Conservation (phyloP, 2,113 vertebrate species). For the Gallinago undulata region DNA sequence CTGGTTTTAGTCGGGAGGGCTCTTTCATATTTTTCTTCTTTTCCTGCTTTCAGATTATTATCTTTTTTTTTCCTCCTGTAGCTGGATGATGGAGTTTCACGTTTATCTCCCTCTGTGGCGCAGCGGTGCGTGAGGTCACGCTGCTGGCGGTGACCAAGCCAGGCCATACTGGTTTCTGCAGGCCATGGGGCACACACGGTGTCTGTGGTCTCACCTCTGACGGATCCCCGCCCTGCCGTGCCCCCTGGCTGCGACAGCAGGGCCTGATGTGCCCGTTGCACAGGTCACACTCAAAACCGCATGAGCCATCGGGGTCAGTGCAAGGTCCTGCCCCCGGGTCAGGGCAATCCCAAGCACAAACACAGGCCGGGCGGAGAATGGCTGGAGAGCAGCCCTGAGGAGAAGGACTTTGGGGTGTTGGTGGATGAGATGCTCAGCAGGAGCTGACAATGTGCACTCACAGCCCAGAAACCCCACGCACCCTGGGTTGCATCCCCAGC, state of each 20-base stretch:
- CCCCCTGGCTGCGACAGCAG: background rate
- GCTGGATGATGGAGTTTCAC: background rate
- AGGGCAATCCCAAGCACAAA: background rate
- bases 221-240: background rate
- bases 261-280: background rate
- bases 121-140: accelerated
- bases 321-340: background rate
- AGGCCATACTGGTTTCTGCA: background rate
- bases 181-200: background rate
- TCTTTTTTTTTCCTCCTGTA: background rate
- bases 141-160: background rate
- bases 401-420: background rate
- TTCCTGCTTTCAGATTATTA: background rate
- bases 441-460: background rate
- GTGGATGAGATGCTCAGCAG: background rate
- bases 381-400: background rate
- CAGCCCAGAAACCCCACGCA: background rate
- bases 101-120: background rate
- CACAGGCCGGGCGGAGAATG: background rate
- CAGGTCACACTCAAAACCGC: background rate
- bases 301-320: background rate
- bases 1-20: background rate
- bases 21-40: background rate
- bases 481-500: background rate
- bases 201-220: background rate